These are phyloP conservation scores for Parnassius apollo DNA, from an alignment of 2,888 invertebrate genomes.

Conservation along the genomic window DNA sequence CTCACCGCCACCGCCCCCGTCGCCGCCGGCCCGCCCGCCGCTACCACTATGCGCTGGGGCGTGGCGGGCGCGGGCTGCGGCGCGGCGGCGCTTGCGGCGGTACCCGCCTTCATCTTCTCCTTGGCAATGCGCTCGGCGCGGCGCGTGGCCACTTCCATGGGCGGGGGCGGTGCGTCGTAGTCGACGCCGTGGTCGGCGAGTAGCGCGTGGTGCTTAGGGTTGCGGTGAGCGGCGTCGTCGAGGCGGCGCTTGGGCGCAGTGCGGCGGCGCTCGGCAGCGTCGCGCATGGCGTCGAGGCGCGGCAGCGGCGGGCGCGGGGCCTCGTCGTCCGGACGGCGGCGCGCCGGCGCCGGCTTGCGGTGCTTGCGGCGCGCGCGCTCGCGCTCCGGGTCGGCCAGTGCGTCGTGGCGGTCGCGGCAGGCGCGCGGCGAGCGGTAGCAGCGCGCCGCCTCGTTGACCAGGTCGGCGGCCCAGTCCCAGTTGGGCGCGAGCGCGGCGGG, in stretches of 20 bases:
- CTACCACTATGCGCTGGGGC: constrained; percentile 41
- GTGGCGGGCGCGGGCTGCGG: constrained; percentile 69
- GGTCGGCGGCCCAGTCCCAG: constrained; percentile 97
- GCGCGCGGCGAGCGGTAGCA: constrained; percentile 94
- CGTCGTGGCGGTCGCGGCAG: constrained; percentile 94
- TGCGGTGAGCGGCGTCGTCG: constrained; percentile 86
- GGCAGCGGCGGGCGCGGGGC: constrained; percentile 70
- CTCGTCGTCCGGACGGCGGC: constrained; percentile 85
- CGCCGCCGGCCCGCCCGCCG: constrained; percentile 34
- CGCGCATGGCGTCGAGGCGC: constrained; percentile 87
- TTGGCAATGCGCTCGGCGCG: constrained; percentile 92
- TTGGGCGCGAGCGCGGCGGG: constrained; percentile 93
- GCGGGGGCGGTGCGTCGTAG: constrained; percentile 91
- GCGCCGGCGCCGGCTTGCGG: constrained; percentile 85
- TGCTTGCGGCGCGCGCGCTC: constrained; percentile 95
- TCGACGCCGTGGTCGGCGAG: constrained; percentile 92
- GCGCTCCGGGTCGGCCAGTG: constrained; percentile 92
- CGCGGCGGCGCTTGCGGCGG: constrained; percentile 37
- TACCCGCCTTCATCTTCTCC: constrained; percentile 85
- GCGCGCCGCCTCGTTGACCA: constrained; percentile 92
- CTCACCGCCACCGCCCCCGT: constrained; percentile 40
- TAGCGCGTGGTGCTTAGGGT: constrained; percentile 92
- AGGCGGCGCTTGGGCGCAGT: constrained; percentile 89
- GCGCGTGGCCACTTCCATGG: constrained; percentile 89
- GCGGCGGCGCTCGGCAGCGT: constrained; percentile 86